Percentiles rank a stretch among this genome's conserved stretches.
Evolutionary conservation across 2,113 vertebrate species (phyloP).

Genomic region (Neodontobutis hainanensis): DNA sequence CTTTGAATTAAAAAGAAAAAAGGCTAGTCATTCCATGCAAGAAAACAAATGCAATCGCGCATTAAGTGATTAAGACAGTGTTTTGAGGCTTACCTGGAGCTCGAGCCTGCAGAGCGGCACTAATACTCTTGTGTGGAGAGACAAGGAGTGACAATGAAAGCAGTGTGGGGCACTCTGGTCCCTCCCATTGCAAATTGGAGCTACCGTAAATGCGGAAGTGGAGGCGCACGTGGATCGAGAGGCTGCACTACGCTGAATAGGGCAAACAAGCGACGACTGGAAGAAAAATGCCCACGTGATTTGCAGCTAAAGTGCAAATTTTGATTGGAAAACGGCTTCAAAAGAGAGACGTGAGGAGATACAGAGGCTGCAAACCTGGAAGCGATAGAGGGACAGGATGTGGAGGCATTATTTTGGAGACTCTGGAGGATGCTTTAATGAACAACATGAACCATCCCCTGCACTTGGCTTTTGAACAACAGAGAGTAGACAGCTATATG

Average conservation of each 20-base stretch:
- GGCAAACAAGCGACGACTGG: not conserved
- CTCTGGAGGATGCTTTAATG: too few relatives aligned
- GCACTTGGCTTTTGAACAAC: too few relatives aligned
- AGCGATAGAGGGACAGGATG: too few relatives aligned
- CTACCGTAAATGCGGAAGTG: conserved; percentile 61
- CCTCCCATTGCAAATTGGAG: conserved; percentile 43
- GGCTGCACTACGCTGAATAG: not conserved
- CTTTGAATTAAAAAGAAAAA: not conserved
- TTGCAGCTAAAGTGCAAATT: too few relatives aligned
- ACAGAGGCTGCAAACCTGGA: too few relatives aligned
- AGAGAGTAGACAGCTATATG: too few relatives aligned
- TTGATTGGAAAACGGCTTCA: too few relatives aligned
- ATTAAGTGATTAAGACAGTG: conserved; percentile 1
- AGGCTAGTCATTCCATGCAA: not conserved
- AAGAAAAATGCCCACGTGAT: not conserved
- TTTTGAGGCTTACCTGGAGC: conserved; percentile 62
- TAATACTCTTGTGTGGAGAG: conserved; percentile 34
- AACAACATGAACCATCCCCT: too few relatives aligned
- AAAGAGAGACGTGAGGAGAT: too few relatives aligned
- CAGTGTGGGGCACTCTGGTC: conserved; percentile 25
- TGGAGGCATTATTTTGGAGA: too few relatives aligned
- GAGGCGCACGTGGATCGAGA: conserved; percentile 25
- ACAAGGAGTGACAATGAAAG: conserved; percentile 61
- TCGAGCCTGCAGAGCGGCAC: conserved; percentile 50
- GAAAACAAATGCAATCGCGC: not conserved